Evolutionary conservation across 53 echinoderm and acorn worm genomes (phyloP).

Genomic region (Echinarachnius parma): DNA sequence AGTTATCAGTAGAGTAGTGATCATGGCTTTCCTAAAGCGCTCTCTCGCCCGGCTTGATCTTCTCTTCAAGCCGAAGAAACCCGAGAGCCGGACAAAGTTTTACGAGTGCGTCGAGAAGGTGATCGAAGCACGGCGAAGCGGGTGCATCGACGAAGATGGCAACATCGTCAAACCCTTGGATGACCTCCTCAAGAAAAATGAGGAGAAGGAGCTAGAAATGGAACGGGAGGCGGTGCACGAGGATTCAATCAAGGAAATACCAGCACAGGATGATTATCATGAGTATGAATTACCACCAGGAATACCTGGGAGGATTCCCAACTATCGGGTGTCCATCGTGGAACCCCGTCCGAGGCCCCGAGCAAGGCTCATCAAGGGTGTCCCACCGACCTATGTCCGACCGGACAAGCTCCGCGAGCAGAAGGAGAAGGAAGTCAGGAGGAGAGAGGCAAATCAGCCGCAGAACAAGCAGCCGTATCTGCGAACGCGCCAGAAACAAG

Average conservation of each 20-base stretch:
- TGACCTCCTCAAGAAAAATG: conserved; percentile 31
- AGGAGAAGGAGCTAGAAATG: not conserved
- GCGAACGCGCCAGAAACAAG: conserved; percentile 26
- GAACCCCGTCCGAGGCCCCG: conserved; percentile 35
- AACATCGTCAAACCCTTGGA: conserved; percentile 67
- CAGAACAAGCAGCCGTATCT: conserved; percentile 7
- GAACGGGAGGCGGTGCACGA: not conserved
- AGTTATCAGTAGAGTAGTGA: not conserved
- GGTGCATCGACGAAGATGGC: conserved; percentile 87
- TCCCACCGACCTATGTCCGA: conserved; percentile 27
- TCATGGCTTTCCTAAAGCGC: conserved; percentile 79
- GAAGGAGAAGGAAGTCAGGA: conserved; percentile 5
- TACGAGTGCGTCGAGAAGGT: conserved; percentile 78
- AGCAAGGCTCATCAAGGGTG: conserved; percentile 31
- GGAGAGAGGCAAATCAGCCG: no score
- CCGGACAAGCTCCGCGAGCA: conserved; percentile 21
- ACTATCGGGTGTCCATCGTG: conserved; percentile 34
- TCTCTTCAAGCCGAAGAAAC: conserved; percentile 67
- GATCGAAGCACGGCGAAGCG: conserved; percentile 82
- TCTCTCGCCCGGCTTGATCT: conserved; percentile 61
- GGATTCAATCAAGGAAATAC: not conserved
- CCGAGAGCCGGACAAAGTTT: conserved; percentile 57
- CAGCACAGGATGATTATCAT: no score
- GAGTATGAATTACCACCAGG: no score
- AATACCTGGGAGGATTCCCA: conserved; percentile 6